These are phyloP conservation scores for Odocoileus hemionus DNA, from an alignment of 2,113 vertebrate genomes.

Conservation along the genomic window DNA sequence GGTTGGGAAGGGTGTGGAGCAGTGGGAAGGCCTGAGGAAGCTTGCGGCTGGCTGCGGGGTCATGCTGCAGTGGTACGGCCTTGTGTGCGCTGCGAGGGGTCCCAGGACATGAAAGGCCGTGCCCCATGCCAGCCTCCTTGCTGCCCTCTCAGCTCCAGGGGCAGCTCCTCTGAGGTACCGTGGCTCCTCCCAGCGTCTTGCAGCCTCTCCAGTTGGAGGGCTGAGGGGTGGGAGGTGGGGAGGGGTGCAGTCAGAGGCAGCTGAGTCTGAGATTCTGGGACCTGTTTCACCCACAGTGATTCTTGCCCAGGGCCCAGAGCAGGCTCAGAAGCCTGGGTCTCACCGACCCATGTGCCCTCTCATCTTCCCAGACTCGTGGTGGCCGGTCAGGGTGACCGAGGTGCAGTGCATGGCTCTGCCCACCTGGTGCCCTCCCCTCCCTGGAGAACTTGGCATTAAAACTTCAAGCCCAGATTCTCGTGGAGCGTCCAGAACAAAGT, in stretches of 20 bases:
- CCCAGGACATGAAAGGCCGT: background rate
- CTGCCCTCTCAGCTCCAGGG: background rate
- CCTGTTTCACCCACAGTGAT: background rate
- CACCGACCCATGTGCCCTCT: background rate
- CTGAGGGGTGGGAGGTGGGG: background rate
- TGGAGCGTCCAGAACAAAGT: background rate
- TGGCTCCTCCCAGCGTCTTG: background rate
- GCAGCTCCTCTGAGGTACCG: background rate
- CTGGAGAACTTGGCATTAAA: background rate
- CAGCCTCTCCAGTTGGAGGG: background rate
- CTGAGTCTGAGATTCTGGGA: background rate
- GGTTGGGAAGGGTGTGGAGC: background rate
- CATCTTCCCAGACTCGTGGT: accelerated
- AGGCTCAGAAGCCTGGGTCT: background rate
- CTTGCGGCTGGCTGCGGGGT: background rate
- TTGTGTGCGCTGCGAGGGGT: background rate
- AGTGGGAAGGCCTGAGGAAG: background rate
- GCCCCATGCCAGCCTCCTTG: background rate
- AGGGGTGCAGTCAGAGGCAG: background rate
- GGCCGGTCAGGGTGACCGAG: background rate
- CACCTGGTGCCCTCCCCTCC: background rate
- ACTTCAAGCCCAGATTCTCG: background rate
- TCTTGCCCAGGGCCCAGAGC: background rate
- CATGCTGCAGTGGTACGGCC: accelerated
- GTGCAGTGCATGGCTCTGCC: background rate